Conservation (phyloP, 2,113 vertebrate species). For the Pollimyrus isidori region DNA sequence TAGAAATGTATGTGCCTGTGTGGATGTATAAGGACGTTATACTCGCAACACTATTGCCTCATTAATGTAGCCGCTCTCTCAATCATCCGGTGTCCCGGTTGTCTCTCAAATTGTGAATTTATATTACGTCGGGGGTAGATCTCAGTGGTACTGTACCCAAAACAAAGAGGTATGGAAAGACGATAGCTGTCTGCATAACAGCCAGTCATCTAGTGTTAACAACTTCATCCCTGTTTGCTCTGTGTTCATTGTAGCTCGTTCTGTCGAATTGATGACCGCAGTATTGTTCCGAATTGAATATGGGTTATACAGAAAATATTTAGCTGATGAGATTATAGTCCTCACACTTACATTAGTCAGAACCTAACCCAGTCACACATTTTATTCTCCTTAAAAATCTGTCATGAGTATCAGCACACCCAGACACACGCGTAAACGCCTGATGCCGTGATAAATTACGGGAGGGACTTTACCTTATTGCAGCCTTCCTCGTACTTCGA, state of each 20-base stretch:
- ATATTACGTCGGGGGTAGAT: neutral
- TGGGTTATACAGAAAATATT: neutral
- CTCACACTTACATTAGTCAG: neutral
- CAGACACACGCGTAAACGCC: neutral
- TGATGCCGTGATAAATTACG: neutral
- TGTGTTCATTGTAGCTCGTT: neutral
- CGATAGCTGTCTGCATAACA: neutral
- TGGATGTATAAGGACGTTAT: conserved; percentile 1
- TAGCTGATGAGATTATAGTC: neutral
- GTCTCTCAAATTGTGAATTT: neutral
- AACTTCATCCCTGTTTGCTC: neutral
- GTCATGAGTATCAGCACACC: neutral
- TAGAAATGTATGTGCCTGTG: conserved; percentile 8
- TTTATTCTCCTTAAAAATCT: neutral
- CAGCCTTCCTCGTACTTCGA: neutral
- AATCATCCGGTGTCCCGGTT: neutral
- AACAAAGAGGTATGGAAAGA: neutral
- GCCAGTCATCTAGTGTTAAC: neutral
- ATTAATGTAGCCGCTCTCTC: neutral
- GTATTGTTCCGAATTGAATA: neutral
- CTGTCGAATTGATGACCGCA: neutral
- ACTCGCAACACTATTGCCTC: neutral
- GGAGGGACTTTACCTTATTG: neutral
- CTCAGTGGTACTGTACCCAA: neutral
- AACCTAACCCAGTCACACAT: neutral